Evolutionary conservation across 2,797 vertebrate genomes (phyloP), one percentile per base, ranked within the genome.

Genomic region (Propithecus deckenii): DNA sequence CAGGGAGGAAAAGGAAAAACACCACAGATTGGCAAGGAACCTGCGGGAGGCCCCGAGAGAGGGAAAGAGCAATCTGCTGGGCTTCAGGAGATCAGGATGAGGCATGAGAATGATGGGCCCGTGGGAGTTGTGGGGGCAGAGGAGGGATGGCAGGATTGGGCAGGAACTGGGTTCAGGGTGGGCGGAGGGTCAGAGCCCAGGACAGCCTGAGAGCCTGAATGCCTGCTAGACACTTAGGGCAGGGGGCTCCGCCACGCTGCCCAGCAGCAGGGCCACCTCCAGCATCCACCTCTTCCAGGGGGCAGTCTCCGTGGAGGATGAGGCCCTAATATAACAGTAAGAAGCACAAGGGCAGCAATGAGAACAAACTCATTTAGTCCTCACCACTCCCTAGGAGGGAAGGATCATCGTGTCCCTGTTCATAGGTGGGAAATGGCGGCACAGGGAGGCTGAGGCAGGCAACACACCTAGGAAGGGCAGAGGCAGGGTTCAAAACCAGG

Each of bases 351-450:
- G 30, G 30, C 59, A 17, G 30, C 43, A 7, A 7, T 0, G 17
- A 23, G 52, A 35, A 38, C 25, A 0, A 43, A 1, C 25, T 17
- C 15, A 35, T 20, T 46, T 4, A 43, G 3, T 0, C 7, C 61
- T 48, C 50, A 9, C 0, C n/a, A 17, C 7, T 0, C 10, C 4
- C 30, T 48, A 3, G 1, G 1, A 43, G 15, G n/a, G 20, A 28
- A 17, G 20, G 83, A 5, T 11, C 13, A n/a, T 4, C 2, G 35
- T 7, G 20, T 23, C 22, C 13, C 41, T 4, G 65, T 41, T 59
- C 23, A 71, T 18, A 65, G 50, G 28, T 5, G 13, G 11, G 52
- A 52, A 63, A 50, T 4, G 5, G 41, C 69, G 59, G 59, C n/a
- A 4, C 25, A 52, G 57, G 22, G 18, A 11, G 9, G 25, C 23